Percentiles rank a stretch among this genome's conserved stretches.
These are phyloP conservation scores for Ceryle rudis DNA, from an alignment of 2,797 vertebrate genomes.

Conservation along the genomic window DNA sequence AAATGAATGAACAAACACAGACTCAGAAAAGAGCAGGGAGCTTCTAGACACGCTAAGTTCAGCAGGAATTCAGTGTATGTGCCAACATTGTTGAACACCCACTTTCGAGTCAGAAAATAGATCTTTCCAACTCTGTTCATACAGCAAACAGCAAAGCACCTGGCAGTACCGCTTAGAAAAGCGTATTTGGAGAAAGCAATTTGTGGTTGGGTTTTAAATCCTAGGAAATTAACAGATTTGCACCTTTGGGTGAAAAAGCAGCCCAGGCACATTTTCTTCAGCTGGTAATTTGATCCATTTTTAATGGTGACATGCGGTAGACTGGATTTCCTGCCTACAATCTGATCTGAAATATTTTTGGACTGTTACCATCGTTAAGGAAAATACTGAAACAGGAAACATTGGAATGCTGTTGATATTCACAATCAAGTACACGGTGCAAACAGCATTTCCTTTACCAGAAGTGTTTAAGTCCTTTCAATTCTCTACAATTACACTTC, in stretches of 20 bases:
- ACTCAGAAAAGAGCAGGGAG: rapidly evolving
- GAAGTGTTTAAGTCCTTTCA: constrained; percentile 9
- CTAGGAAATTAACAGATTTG: neutral
- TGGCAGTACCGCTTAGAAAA: neutral
- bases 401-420: constrained; percentile 66
- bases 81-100: neutral
- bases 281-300: neutral
- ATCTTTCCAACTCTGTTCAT: neutral
- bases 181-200: neutral
- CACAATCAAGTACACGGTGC: constrained; percentile 54
- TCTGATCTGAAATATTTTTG: constrained; percentile 60
- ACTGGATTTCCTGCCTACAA: constrained; percentile 51
- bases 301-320: constrained; percentile 13
- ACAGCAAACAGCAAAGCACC: neutral
- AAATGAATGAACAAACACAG: neutral
- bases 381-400: constrained; percentile 61
- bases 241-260: neutral
- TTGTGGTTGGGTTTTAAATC: neutral
- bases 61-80: neutral
- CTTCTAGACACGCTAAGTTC: neutral
- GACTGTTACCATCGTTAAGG: neutral
- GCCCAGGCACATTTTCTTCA: neutral
- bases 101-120: neutral
- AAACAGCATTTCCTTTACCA: constrained; percentile 67
- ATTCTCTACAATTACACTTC: neutral